Percentiles rank a stretch among this genome's conserved stretches.
phyloP scores from a whole-genome alignment of 2,113 vertebrate species.

The Anarrhichthys ocellatus region DNA sequence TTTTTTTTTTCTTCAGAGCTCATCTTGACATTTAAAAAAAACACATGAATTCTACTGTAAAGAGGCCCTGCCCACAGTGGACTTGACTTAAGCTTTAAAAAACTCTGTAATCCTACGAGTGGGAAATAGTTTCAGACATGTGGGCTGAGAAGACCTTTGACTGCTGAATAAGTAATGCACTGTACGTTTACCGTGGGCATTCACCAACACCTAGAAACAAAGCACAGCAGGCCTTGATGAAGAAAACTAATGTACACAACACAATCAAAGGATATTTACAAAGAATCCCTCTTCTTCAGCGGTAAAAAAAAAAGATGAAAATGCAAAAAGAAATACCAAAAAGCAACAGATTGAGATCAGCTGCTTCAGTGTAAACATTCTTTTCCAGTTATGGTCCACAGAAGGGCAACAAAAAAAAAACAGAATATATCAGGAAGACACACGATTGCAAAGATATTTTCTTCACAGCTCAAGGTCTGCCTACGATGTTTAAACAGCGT shows the following conservation, averaged over 20 bases:
- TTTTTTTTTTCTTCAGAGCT: not conserved
- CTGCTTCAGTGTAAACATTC: constrained; percentile 32
- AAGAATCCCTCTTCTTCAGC: not conserved
- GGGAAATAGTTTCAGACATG: constrained; percentile 42
- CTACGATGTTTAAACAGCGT: constrained; percentile 6
- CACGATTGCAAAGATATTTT: constrained; percentile 16
- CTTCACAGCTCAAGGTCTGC: constrained; percentile 25
- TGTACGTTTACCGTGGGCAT: constrained; percentile 14
- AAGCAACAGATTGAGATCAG: constrained; percentile 9
- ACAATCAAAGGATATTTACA: not conserved
- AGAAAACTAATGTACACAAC: not conserved
- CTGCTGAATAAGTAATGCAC: constrained; percentile 32
- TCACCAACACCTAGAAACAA: constrained; percentile 5
- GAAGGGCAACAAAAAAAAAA: not conserved
- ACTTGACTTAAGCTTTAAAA: constrained; percentile 41
- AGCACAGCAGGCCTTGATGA: not conserved
- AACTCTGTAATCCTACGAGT: constrained; percentile 37
- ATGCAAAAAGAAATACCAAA: not conserved
- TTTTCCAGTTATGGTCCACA: constrained; percentile 20
- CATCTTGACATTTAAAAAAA: constrained; percentile 18
- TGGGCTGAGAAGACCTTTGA: constrained; percentile 41
- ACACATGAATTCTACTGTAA: not conserved
- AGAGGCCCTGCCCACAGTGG: constrained; percentile 24
- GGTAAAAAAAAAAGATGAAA: constrained; percentile 1
- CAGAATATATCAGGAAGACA: not conserved